Base-by-base conservation (phyloP, 2,113 vertebrate genomes). In the Ivindomyrus marchei region DNA sequence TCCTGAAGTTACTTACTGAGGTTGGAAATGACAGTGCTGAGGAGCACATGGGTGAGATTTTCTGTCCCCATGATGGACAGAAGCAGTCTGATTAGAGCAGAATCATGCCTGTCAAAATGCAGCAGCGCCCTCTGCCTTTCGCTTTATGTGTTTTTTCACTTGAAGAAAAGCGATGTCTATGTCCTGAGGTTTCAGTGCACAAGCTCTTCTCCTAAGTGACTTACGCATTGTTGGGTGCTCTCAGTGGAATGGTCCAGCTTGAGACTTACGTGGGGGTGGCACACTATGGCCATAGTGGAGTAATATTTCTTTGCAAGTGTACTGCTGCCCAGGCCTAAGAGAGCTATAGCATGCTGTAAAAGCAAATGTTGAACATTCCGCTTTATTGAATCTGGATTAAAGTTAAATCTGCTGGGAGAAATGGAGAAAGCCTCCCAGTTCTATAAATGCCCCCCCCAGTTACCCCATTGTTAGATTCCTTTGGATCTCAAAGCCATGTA, bases 391-490 rank as follows among this genome's bases (percentile, higher is more conserved):
- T 74, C 47, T 46, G 50, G 88, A 93, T 91, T 89, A 92, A 85
- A 90, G 42, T 91, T 90, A 94, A 88, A 91, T 77, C 90, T 87
- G 49, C 88, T 89, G 87, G 87, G 90, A 91, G 90, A 85, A 83
- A 88, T 53, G 5, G 86, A 88, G 2, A 9, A 53, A 58, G 84
- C 90, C 90, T 83, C 46, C 88, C 80, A 83, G 53, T 83, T 47
- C 58, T 11, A 74, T 89, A 39, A 91, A 92, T 92, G 87, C 83
- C 88, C 87, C 85, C 85, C 91, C 92, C 90, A 31, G 45, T 56
- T 92, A 92, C 92, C 92, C 88, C 89, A 88, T 58, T 88, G 56
- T 66, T 93, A 93, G n/a, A 92, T 91, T 90, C 90, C 84, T 53
- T 1, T 21, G 84, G 90, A 93, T 89, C 90, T n/a, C 19, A 70